Evolutionary conservation across 2,113 vertebrate species (phyloP).

Genomic region (Tricholaema leucomelas): DNA sequence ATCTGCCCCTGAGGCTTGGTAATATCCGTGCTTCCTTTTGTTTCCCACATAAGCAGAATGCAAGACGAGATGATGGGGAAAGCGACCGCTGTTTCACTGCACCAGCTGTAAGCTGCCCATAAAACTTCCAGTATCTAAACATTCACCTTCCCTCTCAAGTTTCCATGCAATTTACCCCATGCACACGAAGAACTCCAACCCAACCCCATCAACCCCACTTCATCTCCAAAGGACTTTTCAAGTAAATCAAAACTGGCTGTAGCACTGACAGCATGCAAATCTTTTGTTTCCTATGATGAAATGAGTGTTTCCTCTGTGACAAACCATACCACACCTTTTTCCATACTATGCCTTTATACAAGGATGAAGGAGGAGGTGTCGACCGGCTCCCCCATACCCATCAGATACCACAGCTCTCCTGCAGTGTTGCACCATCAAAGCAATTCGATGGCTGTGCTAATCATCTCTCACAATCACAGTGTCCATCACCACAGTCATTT

Average conservation of each 20-base stretch:
- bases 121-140: conserved; percentile 38
- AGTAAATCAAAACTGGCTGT: not conserved
- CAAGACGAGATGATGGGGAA: not conserved
- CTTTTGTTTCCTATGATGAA: not conserved
- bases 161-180: conserved; percentile 35
- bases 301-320: not conserved
- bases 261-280: not conserved
- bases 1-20: not conserved
- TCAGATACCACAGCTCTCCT: not conserved
- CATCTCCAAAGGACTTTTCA: not conserved
- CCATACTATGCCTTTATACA: not conserved
- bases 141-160: conserved; percentile 32
- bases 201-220: not conserved
- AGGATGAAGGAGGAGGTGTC: not conserved
- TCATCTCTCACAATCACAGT: not conserved
- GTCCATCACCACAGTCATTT: not conserved
- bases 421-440: not conserved
- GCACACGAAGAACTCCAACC: conserved; percentile 12
- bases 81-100: not conserved
- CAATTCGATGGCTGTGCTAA: not conserved
- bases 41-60: not conserved
- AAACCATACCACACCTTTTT: not conserved
- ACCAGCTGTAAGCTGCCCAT: conserved; percentile 4
- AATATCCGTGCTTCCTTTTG: not conserved
- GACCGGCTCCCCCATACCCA: not conserved